Evolutionary conservation across 2,113 vertebrate genomes (phyloP).

Genomic region (Ginglymostoma cirratum): DNA sequence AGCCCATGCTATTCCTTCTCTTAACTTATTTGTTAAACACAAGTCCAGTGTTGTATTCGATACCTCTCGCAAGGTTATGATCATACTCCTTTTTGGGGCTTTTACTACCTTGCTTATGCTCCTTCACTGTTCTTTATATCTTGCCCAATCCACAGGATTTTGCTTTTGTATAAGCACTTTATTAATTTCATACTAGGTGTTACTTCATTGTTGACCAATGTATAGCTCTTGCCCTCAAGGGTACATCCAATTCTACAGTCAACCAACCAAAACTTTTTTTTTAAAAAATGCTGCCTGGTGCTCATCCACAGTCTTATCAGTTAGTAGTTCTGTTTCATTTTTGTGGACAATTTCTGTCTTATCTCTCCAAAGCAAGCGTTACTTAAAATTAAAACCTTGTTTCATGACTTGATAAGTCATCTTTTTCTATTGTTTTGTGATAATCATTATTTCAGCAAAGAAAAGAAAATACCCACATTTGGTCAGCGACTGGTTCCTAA

Average conservation of each 20-base stretch:
- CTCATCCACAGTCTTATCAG: background rate
- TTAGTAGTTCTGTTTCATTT: background rate
- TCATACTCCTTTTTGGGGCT: background rate
- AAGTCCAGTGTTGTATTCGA: background rate
- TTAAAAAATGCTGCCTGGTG: background rate
- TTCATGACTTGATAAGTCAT: background rate
- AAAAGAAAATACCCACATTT: background rate
- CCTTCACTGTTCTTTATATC: background rate
- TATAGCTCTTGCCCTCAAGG: background rate
- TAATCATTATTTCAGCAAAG: background rate
- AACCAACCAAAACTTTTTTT: background rate
- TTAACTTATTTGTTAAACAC: background rate
- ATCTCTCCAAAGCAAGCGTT: background rate
- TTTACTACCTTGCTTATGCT: background rate
- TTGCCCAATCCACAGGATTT: background rate
- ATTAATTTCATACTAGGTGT: background rate
- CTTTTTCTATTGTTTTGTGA: background rate
- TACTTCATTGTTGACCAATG: background rate
- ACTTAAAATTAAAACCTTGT: background rate
- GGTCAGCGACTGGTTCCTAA: too few relatives aligned
- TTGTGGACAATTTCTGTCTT: background rate
- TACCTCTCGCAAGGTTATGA: background rate
- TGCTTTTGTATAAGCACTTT: background rate
- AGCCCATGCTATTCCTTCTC: background rate
- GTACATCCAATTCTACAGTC: background rate